Evolutionary conservation across 2,888 invertebrate genomes (phyloP).

Genomic region (Seira ritae): DNA sequence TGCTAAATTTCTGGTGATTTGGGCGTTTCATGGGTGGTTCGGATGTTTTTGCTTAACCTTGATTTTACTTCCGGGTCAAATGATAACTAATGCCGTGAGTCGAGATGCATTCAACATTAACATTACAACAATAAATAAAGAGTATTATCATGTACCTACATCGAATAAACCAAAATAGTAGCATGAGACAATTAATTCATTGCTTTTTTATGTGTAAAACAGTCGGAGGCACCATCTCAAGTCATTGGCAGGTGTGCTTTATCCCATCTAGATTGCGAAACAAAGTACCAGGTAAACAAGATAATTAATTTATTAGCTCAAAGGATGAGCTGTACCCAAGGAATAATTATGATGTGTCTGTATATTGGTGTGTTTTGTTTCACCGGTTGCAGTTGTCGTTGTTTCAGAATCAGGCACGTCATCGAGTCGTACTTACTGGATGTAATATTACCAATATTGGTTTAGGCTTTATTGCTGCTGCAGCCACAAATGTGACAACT

Average conservation of each 20-base stretch:
- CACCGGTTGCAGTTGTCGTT: constrained; percentile 41
- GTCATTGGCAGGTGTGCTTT: constrained; percentile 30
- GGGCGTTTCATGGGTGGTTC: constrained; percentile 55
- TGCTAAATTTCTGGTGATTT: constrained; percentile 42
- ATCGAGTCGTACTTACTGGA: constrained; percentile 36
- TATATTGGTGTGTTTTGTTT: neutral
- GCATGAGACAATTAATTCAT: neutral
- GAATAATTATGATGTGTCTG: no score
- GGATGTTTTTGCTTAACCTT: constrained; percentile 33
- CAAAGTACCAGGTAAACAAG: constrained; percentile 43
- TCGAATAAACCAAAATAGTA: neutral
- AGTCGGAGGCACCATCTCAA: constrained; percentile 55
- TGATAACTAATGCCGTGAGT: constrained; percentile 56
- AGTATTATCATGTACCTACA: neutral
- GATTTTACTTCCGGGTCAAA: constrained; percentile 49
- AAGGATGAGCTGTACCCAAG: no score
- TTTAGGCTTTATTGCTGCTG: constrained; percentile 43
- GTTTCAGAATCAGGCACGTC: constrained; percentile 42
- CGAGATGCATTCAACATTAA: neutral
- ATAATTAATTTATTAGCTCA: no score
- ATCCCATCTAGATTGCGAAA: constrained; percentile 35
- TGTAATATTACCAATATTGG: constrained; percentile 55
- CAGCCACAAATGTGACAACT: constrained; percentile 61
- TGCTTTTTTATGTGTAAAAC: neutral
- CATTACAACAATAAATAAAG: neutral